Conservation (phyloP, 2,113 vertebrate genomes). For the Cyanistes caeruleus region DNA sequence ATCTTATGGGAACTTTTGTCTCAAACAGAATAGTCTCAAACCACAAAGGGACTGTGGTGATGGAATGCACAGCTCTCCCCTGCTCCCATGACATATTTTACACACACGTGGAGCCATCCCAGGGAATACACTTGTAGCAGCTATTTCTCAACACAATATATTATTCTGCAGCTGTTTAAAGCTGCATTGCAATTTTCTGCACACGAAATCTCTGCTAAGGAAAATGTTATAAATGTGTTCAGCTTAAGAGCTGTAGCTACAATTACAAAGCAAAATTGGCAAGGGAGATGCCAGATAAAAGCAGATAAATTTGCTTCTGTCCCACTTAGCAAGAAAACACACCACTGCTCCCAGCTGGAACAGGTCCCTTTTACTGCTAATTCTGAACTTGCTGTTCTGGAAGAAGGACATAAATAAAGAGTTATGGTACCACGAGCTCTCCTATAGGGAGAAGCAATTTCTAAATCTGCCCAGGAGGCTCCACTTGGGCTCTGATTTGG, state of each 20-base stretch:
- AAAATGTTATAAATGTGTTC: neutral
- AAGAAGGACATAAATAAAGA: neutral
- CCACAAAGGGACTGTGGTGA: neutral
- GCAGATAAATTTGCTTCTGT: neutral
- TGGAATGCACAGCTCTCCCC: neutral
- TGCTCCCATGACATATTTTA: neutral
- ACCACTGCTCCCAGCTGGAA: neutral
- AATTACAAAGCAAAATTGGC: neutral
- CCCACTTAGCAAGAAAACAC: neutral
- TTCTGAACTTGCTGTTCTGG: neutral
- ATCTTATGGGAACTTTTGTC: conserved; percentile 9
- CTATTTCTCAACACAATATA: neutral
- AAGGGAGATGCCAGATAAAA: neutral
- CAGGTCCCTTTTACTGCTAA: neutral
- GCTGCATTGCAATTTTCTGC: neutral
- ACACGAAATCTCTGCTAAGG: neutral
- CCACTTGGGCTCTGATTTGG: neutral
- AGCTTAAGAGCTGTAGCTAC: neutral
- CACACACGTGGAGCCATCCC: neutral
- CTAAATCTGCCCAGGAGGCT: neutral
- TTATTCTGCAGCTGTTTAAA: neutral
- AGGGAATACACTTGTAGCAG: neutral
- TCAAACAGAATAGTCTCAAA: neutral
- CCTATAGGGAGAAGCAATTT: neutral
- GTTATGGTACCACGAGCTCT: accelerated